Conservation (phyloP, 2,888 invertebrate genomes). For the Latrodectus hesperus region DNA sequence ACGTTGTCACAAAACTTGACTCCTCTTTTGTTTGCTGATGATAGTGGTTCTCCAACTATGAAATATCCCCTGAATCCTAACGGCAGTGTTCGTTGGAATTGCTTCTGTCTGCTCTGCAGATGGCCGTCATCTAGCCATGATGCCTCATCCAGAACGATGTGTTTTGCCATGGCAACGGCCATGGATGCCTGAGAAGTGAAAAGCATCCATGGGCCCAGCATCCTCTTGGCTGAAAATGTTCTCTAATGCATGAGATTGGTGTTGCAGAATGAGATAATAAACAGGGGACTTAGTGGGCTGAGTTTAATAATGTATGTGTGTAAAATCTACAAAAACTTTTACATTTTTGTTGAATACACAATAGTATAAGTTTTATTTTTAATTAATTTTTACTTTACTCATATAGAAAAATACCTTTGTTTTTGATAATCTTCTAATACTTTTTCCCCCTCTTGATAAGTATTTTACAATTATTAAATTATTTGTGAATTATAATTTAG, state of each 20-base stretch:
- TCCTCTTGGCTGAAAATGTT: slow-evolving; percentile 96
- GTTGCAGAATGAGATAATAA: slow-evolving; percentile 45
- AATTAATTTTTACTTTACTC: too few relatives aligned
- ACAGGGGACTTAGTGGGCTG: not conserved
- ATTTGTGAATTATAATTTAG: too few relatives aligned
- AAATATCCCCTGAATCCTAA: slow-evolving; percentile 94
- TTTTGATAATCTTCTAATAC: too few relatives aligned
- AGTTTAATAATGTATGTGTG: too few relatives aligned
- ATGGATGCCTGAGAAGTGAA: slow-evolving; percentile 77
- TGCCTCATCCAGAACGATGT: slow-evolving; percentile 99
- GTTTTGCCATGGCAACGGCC: slow-evolving; percentile 94
- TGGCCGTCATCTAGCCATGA: slow-evolving; percentile 96
- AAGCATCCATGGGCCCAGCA: slow-evolving; percentile 75
- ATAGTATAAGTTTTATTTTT: too few relatives aligned
- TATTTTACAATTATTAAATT: too few relatives aligned
- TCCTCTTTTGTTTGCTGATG: slow-evolving; percentile 89
- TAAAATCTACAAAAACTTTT: too few relatives aligned
- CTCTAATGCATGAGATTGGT: slow-evolving; percentile 82
- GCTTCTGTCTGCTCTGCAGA: slow-evolving; percentile 92
- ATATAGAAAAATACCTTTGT: too few relatives aligned
- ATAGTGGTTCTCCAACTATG: slow-evolving; percentile 82
- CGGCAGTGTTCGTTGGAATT: slow-evolving; percentile 87
- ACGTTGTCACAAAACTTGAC: slow-evolving; percentile 79
- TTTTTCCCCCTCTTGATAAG: too few relatives aligned
- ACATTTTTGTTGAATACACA: too few relatives aligned